Base-by-base conservation (phyloP, 2,113 vertebrate species). In the Tinamus guttatus region DNA sequence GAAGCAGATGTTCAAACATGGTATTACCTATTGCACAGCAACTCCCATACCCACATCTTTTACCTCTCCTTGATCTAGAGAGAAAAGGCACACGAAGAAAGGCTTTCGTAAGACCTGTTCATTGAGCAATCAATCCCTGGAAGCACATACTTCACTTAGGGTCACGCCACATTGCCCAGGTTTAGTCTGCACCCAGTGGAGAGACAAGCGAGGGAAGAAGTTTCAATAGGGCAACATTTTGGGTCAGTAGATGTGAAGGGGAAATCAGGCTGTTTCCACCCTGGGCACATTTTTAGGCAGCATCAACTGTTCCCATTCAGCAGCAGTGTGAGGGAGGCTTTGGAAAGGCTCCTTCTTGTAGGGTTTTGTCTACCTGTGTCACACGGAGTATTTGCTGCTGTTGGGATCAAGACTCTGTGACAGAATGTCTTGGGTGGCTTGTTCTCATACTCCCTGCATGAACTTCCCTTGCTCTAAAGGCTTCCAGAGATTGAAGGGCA, bases 171-270 rank as follows among this genome's bases (percentile, higher is more conserved):
- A 1, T 3, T 24, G 24, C 49, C 40, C 40, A 58, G 49, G n/a
- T 28, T 71, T n/a, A 40, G 58, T 30, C 40, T 34, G 34, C 40
- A 24, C 28, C 58, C 19, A 9, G 24, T 30, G 22, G 19, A 40
- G 24, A 43, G 32, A 52, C 54, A 38, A 21, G 17, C 30, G 17
- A 32, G 63, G 34, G 28, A 91, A 67, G 59, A 67, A 5, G 1
- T 38, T 56, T 40, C 30, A 41, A 28, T 10, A 24, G 21, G 21
- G 17, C 69, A 47, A 56, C 16, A 9, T 75, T 36, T 70, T 69
- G 0, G 0, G 11, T 38, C 54, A 38, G 70, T 15, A 10, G n/a
- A 64, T n/a, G 32, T n/a, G 24, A 51, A 64, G 21, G 30, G 19
- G 21, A 9, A 68, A 40, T 54, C n/a, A 28, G 60, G 22, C 16